These are phyloP conservation scores for Cichlasoma orientale DNA, from an alignment of 2,797 vertebrate species.

Conservation along the genomic window DNA sequence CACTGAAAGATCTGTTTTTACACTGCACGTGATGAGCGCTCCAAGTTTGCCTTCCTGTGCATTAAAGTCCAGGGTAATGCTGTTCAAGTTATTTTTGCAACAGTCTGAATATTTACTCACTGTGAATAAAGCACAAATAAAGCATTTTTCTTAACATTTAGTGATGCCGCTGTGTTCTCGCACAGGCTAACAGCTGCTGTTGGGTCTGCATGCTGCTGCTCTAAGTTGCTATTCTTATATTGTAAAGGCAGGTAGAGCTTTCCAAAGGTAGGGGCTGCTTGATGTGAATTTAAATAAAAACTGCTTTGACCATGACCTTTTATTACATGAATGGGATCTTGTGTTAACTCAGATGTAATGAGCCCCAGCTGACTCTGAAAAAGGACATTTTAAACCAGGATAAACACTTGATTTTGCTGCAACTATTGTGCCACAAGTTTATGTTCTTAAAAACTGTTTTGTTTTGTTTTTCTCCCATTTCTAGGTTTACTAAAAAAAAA, in stretches of 20 bases:
- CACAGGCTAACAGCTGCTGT: too few species aligned
- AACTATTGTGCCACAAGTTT: too few species aligned
- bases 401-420: too few species aligned
- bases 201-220: neutral
- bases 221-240: neutral
- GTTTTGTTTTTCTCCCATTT: too few species aligned
- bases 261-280: neutral
- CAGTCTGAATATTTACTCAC: neutral
- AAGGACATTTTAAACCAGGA: too few species aligned
- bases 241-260: neutral
- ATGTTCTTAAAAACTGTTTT: too few species aligned
- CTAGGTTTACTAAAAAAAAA: too few species aligned
- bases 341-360: neutral
- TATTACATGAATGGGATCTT: neutral
- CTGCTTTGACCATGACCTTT: neutral
- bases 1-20: neutral
- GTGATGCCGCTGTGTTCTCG: neutral
- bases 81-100: neutral
- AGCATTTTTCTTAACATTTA: neutral
- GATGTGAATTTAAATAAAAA: neutral
- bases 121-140: neutral
- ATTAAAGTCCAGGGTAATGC: neutral
- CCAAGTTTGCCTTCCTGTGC: neutral
- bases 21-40: neutral
- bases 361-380: neutral